These are phyloP conservation scores for Salvelinus fontinalis DNA, from an alignment of 2,113 vertebrate genomes.

Conservation along the genomic window DNA sequence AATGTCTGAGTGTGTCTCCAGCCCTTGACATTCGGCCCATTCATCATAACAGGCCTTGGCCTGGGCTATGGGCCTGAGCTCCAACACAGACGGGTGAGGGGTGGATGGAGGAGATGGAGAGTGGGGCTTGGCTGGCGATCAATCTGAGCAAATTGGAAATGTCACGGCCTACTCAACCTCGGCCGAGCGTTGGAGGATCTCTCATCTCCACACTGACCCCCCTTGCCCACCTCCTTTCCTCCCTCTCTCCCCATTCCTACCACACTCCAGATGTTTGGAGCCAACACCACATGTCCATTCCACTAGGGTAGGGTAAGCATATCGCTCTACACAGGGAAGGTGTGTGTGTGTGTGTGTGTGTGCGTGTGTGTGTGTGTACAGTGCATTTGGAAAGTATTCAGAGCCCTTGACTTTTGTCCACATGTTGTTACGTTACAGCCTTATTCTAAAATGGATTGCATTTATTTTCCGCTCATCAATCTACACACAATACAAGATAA, in stretches of 20 bases:
- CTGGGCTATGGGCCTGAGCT: constrained; percentile 60
- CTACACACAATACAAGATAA: too few species aligned
- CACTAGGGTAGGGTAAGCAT: constrained; percentile 9
- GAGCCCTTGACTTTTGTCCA: too few species aligned
- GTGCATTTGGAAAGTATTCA: too few species aligned
- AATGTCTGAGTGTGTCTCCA: constrained; percentile 64
- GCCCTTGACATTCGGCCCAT: constrained; percentile 72
- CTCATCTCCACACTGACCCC: constrained; percentile 57
- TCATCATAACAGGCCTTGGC: constrained; percentile 66
- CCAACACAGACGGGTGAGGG: constrained; percentile 40
- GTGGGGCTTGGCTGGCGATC: constrained; percentile 68
- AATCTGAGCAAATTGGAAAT: constrained; percentile 78
- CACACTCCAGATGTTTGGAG: constrained; percentile 65
- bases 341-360: not conserved
- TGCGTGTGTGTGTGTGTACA: not conserved
- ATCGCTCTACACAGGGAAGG: not conserved
- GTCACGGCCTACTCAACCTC: constrained; percentile 75
- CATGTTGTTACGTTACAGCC: too few species aligned
- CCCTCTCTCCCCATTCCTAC: constrained; percentile 21
- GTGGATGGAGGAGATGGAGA: constrained; percentile 11
- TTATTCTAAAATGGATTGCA: too few species aligned
- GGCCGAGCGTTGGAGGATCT: constrained; percentile 63
- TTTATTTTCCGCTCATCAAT: too few species aligned
- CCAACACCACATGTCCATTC: constrained; percentile 25
- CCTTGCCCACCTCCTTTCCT: constrained; percentile 43